Conservation (phyloP, 2,797 vertebrate species). For the Crocodylus rhombifer region DNA sequence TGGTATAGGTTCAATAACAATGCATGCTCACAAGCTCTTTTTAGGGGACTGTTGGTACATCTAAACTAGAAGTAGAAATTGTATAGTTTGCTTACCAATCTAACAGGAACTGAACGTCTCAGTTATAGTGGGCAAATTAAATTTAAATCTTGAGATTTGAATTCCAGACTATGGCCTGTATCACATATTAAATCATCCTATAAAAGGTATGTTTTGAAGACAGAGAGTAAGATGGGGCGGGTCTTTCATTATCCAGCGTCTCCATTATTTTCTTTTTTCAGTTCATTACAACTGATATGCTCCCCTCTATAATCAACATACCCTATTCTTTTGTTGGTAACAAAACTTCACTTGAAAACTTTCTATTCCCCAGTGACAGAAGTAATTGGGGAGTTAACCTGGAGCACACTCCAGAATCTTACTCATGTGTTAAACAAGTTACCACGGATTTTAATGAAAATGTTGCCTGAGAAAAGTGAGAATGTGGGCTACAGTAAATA, state of each 20-base stretch:
- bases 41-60: too few species aligned
- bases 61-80: too few species aligned
- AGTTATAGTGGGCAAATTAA: too few species aligned
- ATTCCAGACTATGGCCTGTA: too few species aligned
- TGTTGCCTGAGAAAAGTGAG: not conserved
- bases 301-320: not conserved
- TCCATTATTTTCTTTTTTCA: not conserved
- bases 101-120: too few species aligned
- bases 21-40: too few species aligned
- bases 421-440: not conserved
- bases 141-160: too few species aligned
- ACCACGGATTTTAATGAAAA: not conserved
- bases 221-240: not conserved
- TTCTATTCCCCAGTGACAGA: not conserved
- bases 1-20: too few species aligned
- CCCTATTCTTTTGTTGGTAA: not conserved
- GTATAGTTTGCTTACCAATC: too few species aligned
- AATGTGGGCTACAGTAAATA: not conserved
- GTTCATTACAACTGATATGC: not conserved
- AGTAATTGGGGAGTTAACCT: not conserved
- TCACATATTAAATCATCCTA: too few species aligned
- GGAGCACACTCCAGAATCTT: not conserved
- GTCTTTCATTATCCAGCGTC: not conserved
- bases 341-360: not conserved
- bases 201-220: not conserved